Base-by-base conservation (phyloP, 2,113 vertebrate species). In the Tetraodon nigroviridis region DNA sequence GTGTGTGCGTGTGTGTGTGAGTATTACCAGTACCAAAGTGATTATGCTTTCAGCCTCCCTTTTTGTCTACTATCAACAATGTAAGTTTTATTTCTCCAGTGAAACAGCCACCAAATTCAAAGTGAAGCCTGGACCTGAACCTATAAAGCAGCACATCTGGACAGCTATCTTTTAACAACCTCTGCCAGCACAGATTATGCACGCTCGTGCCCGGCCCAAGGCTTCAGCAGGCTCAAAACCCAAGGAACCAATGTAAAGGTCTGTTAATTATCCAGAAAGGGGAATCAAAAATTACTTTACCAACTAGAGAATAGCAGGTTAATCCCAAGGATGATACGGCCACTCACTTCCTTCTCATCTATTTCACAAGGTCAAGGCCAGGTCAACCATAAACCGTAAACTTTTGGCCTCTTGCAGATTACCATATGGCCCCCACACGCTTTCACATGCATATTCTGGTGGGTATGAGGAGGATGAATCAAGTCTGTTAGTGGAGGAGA, bases 211-310 rank as follows among this genome's bases (percentile, higher is more conserved):
- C 32, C 32, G 32, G 8, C 32, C 32, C 12, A 2, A 11, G 32
- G 32, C 32, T 37, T 10, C 7, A 37, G 32, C 32, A 37, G 32
- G 32, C 32, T 37, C 32, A 37, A 37, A 11, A 37, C 32, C 32
- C 32, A 8, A 37, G 32, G 44, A 46, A 11, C 44, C 44, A 7
- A n/a, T 4, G 15, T 16, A 46, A 46, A 55, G 6, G 19, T 67
- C 8, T 20, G 10, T 51, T 58, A 48, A 63, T 76, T 60, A 67
- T 56, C 18, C 59, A 52, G 14, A 37, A 18, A 62, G 18, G n/a
- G 1, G 15, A 55, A 24, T 55, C 27, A 47, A 58, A 45, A n/a
- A 22, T 48, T 48, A 37, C 14, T 46, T 55, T 56, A 57, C 17
- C 17, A 19, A 52, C 17, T 19, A 56, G 27, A 15, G 16, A 6